Base-by-base conservation (phyloP, 2,113 vertebrate genomes). In the Sinocyclocheilus anophthalmus region DNA sequence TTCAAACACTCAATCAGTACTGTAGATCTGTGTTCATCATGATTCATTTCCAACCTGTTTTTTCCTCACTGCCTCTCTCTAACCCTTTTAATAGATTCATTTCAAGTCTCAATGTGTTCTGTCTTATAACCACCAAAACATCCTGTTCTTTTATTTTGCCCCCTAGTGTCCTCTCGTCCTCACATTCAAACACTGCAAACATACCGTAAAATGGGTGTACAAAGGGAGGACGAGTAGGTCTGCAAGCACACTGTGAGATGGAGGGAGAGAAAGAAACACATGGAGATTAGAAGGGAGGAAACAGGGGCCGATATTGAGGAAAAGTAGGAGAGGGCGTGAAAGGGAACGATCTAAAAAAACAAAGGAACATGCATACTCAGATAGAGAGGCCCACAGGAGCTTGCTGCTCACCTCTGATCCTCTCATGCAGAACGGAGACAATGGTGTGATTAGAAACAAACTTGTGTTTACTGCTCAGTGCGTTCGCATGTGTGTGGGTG, bases 371-470 rank as follows among this genome's bases (percentile, higher is more conserved):
- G 30, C 37, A 24, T 9, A 69, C 50, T 42, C 13, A 67, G 77
- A 85, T 14, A 87, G 39, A 65, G 22, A 57, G 77, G 30, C 69
- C 75, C 76, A 45, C 39, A 65, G 14, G 84, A 57, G 53, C 33
- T 18, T 59, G 53, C 70, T 84, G 63, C 45, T 76, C 67, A 84
- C 83, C 84, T 80, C 45, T 85, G 85, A 89, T 90, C 85, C 72
- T 81, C 86, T 89, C 86, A 89, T 85, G 88, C 83, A 87, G 86
- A 89, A 86, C 86, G 86, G 53, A 89, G 80, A 89, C 87, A 89
- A 86, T 90, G 85, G 61, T 75, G 78, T 89, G 86, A 90, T 90
- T 89, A 89, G 83, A 79, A 79, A 70, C 76, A 83, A 89, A 89
- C 87, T 81, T 85, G 84, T 90, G 59, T 87, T 90, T 88, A 87